phyloP scores from a whole-genome alignment of 2,113 vertebrate genomes.

The Jaculus jaculus region DNA sequence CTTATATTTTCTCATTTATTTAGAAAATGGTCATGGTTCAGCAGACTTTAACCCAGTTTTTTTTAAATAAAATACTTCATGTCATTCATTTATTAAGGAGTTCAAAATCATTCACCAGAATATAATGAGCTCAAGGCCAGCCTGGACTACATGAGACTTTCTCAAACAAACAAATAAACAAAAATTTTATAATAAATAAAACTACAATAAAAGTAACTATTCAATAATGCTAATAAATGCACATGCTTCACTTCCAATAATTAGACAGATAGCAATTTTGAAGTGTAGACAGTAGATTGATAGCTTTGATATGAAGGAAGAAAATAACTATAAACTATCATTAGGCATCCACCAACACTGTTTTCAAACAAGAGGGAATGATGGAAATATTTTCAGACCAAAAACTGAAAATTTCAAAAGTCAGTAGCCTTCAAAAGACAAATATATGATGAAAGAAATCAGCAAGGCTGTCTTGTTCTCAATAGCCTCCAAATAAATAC shows the following conservation, averaged over 20 bases:
- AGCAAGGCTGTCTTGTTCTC: no score
- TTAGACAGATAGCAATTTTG: neutral
- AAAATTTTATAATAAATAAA: no score
- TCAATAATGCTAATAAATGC: no score
- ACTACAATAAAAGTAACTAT: no score
- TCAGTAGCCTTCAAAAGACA: no score
- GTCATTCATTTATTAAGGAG: slow-evolving; percentile 1
- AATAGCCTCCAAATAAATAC: no score
- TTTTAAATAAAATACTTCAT: slow-evolving; percentile 2
- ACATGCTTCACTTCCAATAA: neutral
- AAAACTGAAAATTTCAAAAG: neutral
- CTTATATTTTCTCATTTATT: slow-evolving; percentile 52
- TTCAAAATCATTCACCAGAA: neutral
- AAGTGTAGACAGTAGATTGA: neutral
- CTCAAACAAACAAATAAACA: no score
- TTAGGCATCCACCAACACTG: neutral
- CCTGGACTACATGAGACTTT: no score
- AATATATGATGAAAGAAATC: no score
- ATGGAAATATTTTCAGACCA: neutral
- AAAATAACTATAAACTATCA: neutral
- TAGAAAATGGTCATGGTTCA: slow-evolving; percentile 24
- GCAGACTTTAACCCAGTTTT: slow-evolving; percentile 38
- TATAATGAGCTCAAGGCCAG: no score
- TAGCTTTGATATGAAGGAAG: neutral
- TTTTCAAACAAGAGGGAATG: neutral